These are phyloP conservation scores for Meta bourneti DNA, from an alignment of 2,888 invertebrate genomes.

Conservation along the genomic window DNA sequence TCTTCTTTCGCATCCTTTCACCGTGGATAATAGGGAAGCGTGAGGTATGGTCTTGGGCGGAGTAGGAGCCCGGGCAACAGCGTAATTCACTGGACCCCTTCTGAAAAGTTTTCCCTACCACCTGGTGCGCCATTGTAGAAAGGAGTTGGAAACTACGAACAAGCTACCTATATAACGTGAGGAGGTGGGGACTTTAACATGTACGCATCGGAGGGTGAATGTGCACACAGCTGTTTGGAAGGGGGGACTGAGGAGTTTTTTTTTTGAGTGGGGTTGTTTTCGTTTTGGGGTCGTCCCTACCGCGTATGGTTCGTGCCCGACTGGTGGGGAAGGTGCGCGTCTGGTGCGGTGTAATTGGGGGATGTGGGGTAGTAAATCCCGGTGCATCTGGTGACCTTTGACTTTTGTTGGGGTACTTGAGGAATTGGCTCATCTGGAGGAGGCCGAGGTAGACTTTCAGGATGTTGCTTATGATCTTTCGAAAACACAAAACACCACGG, in stretches of 20 bases:
- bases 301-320: neutral
- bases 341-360: neutral
- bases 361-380: neutral
- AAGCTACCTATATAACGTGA: neutral
- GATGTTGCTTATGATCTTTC: no score
- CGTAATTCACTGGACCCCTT: constrained; percentile 13
- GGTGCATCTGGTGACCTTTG: neutral
- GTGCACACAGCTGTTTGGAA: neutral
- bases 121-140: constrained; percentile 21
- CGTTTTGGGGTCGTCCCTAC: neutral
- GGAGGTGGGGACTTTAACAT: no score
- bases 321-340: no score
- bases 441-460: neutral
- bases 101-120: constrained; percentile 31
- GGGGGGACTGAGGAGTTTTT: neutral
- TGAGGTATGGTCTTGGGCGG: neutral
- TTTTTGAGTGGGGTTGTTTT: neutral
- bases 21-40: neutral
- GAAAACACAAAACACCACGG: no score
- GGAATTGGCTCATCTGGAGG: neutral
- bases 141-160: neutral
- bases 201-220: neutral
- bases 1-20: neutral
- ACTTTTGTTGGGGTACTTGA: neutral
- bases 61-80: neutral